phyloP scores from a whole-genome alignment of 2,113 vertebrate genomes.

The Mus pahari region DNA sequence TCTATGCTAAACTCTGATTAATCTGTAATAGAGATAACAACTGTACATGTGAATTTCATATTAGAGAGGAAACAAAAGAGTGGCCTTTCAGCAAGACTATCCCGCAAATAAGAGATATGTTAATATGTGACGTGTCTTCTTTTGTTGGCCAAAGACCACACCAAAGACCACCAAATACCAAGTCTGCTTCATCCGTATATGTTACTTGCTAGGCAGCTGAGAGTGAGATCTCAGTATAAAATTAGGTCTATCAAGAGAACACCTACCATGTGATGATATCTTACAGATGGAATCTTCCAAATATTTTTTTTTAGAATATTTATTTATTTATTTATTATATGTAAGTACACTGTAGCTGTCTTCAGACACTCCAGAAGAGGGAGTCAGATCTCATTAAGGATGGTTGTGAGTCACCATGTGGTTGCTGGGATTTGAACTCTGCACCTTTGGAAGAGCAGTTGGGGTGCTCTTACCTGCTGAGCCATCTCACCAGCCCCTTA shows the following conservation, averaged over 20 bases:
- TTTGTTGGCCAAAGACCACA: slow-evolving; percentile 3
- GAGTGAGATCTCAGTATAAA: neutral
- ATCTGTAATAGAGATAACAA: neutral
- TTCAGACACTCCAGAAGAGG: no score
- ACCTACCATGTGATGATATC: neutral
- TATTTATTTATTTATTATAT: no score
- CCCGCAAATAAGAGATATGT: neutral
- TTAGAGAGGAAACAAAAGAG: neutral
- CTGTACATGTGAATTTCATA: neutral
- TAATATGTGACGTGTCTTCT: neutral
- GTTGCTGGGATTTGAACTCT: no score
- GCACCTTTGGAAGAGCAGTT: no score
- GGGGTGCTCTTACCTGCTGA: no score
- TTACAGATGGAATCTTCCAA: neutral
- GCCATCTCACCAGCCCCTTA: no score
- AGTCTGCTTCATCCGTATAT: neutral
- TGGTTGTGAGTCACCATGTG: no score
- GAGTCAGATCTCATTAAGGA: no score
- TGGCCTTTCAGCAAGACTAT: neutral
- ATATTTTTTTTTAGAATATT: no score
- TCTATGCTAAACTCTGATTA: slow-evolving; percentile 19
- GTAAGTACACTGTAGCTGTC: no score
- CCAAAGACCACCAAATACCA: neutral
- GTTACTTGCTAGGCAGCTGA: neutral
- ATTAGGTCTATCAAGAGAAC: neutral